Evolutionary conservation across 2,797 vertebrate species (phyloP).

Genomic region (Manis crassicaudata): DNA sequence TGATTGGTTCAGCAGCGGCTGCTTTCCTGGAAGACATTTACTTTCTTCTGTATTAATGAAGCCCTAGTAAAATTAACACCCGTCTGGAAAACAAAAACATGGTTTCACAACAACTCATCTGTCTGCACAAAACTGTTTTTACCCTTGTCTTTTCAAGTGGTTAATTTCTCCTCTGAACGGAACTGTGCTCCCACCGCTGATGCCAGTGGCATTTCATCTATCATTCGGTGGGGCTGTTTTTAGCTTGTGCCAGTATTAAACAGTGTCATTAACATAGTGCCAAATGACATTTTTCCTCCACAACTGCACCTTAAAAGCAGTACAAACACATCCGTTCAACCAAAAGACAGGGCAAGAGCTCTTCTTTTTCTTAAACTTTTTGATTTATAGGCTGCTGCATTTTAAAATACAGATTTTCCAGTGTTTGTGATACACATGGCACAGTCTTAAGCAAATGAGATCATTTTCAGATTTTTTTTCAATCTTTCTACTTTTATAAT

Average conservation of each 20-base stretch:
- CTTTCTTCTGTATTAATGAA: constrained; percentile 71
- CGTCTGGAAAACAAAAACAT: background rate
- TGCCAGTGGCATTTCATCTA: constrained; percentile 71
- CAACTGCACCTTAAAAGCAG: constrained; percentile 72
- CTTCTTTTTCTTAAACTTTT: constrained; percentile 78
- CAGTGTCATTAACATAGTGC: constrained; percentile 83
- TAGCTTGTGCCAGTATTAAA: constrained; percentile 88
- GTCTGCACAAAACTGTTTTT: constrained; percentile 72
- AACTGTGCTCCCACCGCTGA: constrained; percentile 65
- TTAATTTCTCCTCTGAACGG: constrained; percentile 67
- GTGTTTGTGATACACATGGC: constrained; percentile 71
- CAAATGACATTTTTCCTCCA: constrained; percentile 80
- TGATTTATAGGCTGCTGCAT: constrained; percentile 81
- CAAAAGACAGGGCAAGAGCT: constrained; percentile 76
- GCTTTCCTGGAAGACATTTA: constrained; percentile 81
- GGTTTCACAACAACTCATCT: constrained; percentile 75
- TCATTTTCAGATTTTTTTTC: constrained; percentile 79
- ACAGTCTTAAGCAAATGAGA: constrained; percentile 81
- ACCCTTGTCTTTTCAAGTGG: constrained; percentile 56
- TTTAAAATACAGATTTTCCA: constrained; percentile 79
- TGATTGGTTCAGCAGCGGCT: constrained; percentile 74
- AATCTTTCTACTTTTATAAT: constrained; percentile 86
- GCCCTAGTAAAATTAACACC: constrained; percentile 78
- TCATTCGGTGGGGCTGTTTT: constrained; percentile 81
- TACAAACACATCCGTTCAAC: constrained; percentile 30